Evolutionary conservation across 2,113 vertebrate species (phyloP), one percentile per base, ranked within the genome.

Genomic region (Pteronura brasiliensis): DNA sequence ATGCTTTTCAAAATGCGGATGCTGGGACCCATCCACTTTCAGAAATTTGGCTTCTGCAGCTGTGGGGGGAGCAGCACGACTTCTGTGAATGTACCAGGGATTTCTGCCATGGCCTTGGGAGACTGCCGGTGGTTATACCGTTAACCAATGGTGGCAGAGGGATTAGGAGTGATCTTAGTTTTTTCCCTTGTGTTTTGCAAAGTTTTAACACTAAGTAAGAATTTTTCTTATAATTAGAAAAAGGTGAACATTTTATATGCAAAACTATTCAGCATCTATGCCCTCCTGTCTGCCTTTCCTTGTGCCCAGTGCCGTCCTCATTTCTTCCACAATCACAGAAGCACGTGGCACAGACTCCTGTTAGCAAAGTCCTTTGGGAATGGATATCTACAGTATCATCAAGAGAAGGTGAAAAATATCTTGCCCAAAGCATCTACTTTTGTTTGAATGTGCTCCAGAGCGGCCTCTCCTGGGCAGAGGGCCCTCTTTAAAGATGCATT

Each of bases 341-440:
- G 57, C 71, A 21, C 31, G 39, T 65, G 3, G 1, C n/a, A 14
- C 14, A 55, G 86, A 96, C 72, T 90, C 34, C 39, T 77, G 92
- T 93, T 72, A 88, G 89, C 47, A 95, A 25, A 63, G 47, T 17
- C 72, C 42, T 69, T 92, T 84, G 96, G 88, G 91, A 76, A 65
- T 3, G 36, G n/a, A 11, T 11, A 97, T 61, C 74, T n/a, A 59
- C 79, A 69, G 15, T 47, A 76, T 85, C 69, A 81, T 88, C 47
- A 84, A 84, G 42, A 39, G 74, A 95, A 96, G 92, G 92, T 87
- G n/a, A 83, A 65, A 93, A 84, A 77, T 96, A 93, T 93, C 88
- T 91, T 89, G 4, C 61, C 65, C 59, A 79, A 93, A 95, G 90
- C 81, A 88, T 57, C 52, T 95, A 76, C 47, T 95, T 96, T 95